A percentile compares a stretch with the other conserved stretches of the same genome.
These are phyloP conservation scores for Drosophila longiperda DNA, from an alignment of 2,888 invertebrate species.

Conservation along the genomic window DNA sequence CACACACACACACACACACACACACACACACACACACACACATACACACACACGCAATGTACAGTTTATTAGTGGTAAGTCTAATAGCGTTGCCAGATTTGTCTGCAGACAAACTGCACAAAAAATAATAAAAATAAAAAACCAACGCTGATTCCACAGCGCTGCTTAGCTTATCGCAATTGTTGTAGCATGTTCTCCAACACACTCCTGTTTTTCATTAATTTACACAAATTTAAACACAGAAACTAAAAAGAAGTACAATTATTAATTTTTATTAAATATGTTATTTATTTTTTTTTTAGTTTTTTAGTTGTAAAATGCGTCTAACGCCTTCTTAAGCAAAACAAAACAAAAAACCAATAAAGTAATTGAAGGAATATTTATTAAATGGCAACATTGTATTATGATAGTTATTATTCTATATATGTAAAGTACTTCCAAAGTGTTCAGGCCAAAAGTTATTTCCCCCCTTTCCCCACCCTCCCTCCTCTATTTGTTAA, in stretches of 20 bases:
- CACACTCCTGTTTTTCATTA: conserved; percentile 7
- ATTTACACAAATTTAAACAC: conserved; percentile 32
- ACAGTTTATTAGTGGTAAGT: conserved; percentile 37
- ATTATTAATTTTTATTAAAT: conserved; percentile 39
- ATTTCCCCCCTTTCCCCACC: conserved; percentile 20
- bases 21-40: conserved; percentile 7
- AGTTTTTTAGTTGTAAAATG: conserved; percentile 23
- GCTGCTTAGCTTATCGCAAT: conserved; percentile 11
- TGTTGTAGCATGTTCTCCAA: background rate
- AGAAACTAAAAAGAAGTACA: conserved; percentile 64
- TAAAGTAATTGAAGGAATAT: conserved; percentile 45
- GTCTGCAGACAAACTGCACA: conserved; percentile 1
- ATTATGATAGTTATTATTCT: conserved; percentile 49
- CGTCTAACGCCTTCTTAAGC: conserved; percentile 46
- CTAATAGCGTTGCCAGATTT: conserved; percentile 34
- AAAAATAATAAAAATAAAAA: background rate
- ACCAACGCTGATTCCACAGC: background rate
- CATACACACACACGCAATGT: conserved; percentile 4
- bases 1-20: background rate
- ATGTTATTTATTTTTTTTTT: conserved; percentile 43
- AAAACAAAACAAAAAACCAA: conserved; percentile 7
- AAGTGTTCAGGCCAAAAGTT: conserved; percentile 81
- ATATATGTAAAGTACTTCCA: conserved; percentile 64
- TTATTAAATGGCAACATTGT: conserved; percentile 28
- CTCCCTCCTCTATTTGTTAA: conserved; percentile 6